Evolutionary conservation across 2,888 invertebrate genomes (phyloP), one percentile per base, ranked within the genome.

Genomic region (Campoplex nolae): DNA sequence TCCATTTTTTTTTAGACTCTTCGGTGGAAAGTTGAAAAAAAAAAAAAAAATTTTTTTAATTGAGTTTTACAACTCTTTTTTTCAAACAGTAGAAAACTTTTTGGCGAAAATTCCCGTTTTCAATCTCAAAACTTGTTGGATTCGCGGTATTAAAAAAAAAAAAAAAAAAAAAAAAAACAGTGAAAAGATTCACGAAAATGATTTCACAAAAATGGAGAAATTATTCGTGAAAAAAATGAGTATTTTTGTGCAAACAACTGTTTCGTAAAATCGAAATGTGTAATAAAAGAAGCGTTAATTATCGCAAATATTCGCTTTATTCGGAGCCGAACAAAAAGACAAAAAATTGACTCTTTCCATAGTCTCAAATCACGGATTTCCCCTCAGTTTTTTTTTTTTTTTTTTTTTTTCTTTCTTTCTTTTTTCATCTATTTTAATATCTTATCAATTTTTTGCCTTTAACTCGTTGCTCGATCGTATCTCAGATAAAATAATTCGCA

Each of bases 391-490:
- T 23, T 23, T 23, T 23, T 0, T 23, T 23, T 0, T 23, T 23
- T 23, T 0, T 23, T 23, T 23, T 62, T 16, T 62, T 23, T 23
- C 23, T 23, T 23, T 23, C 23, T 23, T 23, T 23, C 23, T 23
- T 23, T 23, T 62, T 16, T 62, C 62, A 6, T 62, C 32, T 62
- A 62, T 45, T 45, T 28, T 28, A 11, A 70, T 48, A 70, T 58
- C 16, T 75, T 75, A 42, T 42, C 1, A 9, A 9, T 32, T 45
- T 51, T 56, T 70, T 70, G 65, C 45, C 73, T 81, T 38, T 8
- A 78, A 83, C 51, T 86, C 85, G 85, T 86, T 86, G 78, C 78
- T 83, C 82, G 45, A 68, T 79, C 76, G 51, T 71, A 85, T 77
- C 45, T 32, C 77, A 81, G 77, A 76, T 77, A 81, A 67, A 81